Base-by-base conservation (phyloP, 1,140 invertebrate species). In the Tetraneura akinire region DNA sequence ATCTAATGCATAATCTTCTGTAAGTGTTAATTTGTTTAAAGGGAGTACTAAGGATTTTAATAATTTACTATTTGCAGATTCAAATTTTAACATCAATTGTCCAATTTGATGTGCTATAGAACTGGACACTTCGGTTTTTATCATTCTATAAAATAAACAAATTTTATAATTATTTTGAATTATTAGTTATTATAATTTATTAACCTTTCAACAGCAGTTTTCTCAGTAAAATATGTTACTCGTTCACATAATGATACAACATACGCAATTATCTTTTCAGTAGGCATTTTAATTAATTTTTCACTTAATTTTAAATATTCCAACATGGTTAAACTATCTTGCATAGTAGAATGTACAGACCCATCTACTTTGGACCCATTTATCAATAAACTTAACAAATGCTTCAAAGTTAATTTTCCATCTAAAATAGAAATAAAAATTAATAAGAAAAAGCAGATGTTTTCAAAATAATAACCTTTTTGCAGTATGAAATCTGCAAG, bases 271-370 rank as follows among this genome's bases (percentile, higher is more conserved):
- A 37, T 26, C 45, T 60, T 47, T 26, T 78, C 74, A 47, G 18
- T 3, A 47, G 74, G n/a, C 55, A 62, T 47, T 78, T 57, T 60
- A 29, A 11, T 78, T 42, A 78, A 18, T 11, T 47, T 47, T n/a
- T 78, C 16, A 78, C n/a, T 62, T 62, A 78, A 47, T 62, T 60
- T 45, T 47, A 78, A 45, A 78, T 62, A 78, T n/a, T 78, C 74
- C 26, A 78, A 47, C 1, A 78, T 60, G 13, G 55, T 78, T 47
- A 29, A 78, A 32, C 74, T 78, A 11, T 78, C 37, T 78, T 62
- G 55, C 23, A 78, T 26, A 10, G 14, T 10, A 26, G 55, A 29
- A 0, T 55, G 74, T 60, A 78, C 21, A 16, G 55, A 26, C 13
- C 37, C 74, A n/a, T 62, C 37, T 18, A 78, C 23, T n/a, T 60